Evolutionary conservation across 2,113 vertebrate genomes (phyloP).

Genomic region (Mohoua ochrocephala): DNA sequence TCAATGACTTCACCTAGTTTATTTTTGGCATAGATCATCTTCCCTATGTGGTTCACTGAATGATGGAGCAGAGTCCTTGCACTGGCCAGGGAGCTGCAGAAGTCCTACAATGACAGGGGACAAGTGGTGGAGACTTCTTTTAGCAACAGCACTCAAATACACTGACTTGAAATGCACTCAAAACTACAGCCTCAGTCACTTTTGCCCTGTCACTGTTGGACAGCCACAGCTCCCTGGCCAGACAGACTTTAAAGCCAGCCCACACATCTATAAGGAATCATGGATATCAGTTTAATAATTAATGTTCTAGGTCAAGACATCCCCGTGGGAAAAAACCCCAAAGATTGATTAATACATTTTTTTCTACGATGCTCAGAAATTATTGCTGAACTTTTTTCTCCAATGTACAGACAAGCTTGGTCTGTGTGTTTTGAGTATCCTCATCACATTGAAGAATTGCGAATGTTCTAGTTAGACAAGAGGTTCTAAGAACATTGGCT

Average conservation of each 20-base stretch:
- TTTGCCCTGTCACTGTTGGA: background rate
- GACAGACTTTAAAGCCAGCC: background rate
- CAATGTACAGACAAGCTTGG: background rate
- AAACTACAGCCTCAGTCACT: background rate
- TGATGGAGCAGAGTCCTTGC: background rate
- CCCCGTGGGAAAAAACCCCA: rapidly evolving
- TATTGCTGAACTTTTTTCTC: background rate
- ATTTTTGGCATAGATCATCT: background rate
- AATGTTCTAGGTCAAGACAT: background rate
- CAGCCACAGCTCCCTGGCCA: background rate
- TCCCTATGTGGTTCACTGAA: background rate
- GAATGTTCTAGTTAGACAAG: background rate
- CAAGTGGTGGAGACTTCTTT: background rate
- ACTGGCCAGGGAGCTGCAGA: background rate
- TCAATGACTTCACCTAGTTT: background rate
- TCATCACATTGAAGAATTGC: background rate
- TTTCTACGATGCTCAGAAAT: background rate
- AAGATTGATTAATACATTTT: background rate
- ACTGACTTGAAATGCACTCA: background rate
- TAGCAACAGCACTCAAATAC: background rate
- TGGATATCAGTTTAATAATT: background rate
- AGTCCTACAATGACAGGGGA: background rate
- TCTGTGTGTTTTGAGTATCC: background rate
- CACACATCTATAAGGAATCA: background rate
- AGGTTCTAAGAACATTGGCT: background rate